Percentiles rank a stretch among this genome's conserved stretches.
Evolutionary conservation across 1,140 invertebrate species (phyloP).

Genomic region (Mesaphorura yosii): DNA sequence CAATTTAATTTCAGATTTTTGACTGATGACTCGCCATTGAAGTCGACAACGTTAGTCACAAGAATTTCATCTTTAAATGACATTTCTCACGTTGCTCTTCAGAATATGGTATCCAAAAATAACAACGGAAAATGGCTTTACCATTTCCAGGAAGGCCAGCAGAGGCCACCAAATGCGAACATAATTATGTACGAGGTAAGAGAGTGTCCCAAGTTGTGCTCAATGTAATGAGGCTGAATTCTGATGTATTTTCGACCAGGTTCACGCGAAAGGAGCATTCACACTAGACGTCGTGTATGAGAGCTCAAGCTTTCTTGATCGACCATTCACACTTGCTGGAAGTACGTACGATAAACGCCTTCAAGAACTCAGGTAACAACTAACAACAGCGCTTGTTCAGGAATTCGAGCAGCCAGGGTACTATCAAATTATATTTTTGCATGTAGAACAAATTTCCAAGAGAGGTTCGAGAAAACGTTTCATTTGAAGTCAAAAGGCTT

Average conservation of each 20-base stretch:
- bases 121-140: conserved; percentile 11
- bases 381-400: conserved; percentile 16
- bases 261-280: conserved; percentile 68
- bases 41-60: conserved; percentile 17
- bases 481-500: conserved; percentile 58
- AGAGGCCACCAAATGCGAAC: conserved; percentile 15
- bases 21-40: too few species aligned
- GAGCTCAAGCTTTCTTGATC: conserved; percentile 48
- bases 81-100: conserved; percentile 11
- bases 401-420: neutral
- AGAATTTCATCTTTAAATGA: conserved; percentile 23
- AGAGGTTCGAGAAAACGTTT: conserved; percentile 62
- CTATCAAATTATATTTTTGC: conserved; percentile 6
- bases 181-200: conserved; percentile 22
- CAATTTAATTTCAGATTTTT: too few species aligned
- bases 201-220: conserved; percentile 30
- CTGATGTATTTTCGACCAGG: conserved; percentile 22
- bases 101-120: conserved; percentile 12
- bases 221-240: neutral
- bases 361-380: conserved; percentile 39
- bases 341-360: conserved; percentile 51
- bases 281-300: conserved; percentile 75
- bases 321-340: conserved; percentile 46
- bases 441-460: conserved; percentile 44
- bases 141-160: conserved; percentile 8